A percentile compares a stretch with the other conserved stretches of the same genome.
These are phyloP conservation scores for Struthidea cinerea DNA, from an alignment of 2,113 vertebrate species.

Conservation along the genomic window DNA sequence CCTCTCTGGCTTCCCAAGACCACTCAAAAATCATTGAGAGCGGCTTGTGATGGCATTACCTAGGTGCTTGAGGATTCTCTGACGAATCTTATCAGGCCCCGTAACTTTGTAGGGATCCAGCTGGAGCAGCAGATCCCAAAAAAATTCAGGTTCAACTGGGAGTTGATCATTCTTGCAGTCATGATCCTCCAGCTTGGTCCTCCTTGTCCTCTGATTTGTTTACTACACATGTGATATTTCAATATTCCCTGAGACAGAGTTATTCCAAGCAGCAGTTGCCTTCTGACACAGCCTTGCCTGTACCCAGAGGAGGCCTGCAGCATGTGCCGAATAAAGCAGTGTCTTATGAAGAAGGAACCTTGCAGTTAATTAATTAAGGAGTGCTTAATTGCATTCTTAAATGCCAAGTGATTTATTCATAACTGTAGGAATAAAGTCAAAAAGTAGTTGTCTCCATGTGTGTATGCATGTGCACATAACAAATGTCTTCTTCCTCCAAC, in stretches of 20 bases:
- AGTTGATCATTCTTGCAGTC: background rate
- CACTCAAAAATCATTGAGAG: background rate
- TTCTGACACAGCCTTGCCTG: background rate
- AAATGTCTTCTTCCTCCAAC: background rate
- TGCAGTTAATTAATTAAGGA: background rate
- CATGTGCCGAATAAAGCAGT: background rate
- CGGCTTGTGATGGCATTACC: background rate
- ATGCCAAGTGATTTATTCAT: background rate
- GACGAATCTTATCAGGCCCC: background rate
- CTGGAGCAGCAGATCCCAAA: background rate
- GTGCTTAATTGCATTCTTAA: background rate
- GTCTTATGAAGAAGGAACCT: background rate
- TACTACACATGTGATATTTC: background rate
- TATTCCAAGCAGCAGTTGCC: background rate
- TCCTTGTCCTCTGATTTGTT: background rate
- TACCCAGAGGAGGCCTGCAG: background rate
- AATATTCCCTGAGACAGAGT: background rate
- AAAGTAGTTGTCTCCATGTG: background rate
- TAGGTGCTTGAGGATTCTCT: background rate
- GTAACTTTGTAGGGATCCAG: background rate
- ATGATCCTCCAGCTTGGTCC: background rate
- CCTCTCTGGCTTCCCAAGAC: background rate
- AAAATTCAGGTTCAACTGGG: accelerated
- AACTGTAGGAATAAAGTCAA: background rate
- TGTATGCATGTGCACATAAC: accelerated